phyloP scores from a whole-genome alignment of 2,113 vertebrate genomes.

The Actenoides lindsayi region DNA sequence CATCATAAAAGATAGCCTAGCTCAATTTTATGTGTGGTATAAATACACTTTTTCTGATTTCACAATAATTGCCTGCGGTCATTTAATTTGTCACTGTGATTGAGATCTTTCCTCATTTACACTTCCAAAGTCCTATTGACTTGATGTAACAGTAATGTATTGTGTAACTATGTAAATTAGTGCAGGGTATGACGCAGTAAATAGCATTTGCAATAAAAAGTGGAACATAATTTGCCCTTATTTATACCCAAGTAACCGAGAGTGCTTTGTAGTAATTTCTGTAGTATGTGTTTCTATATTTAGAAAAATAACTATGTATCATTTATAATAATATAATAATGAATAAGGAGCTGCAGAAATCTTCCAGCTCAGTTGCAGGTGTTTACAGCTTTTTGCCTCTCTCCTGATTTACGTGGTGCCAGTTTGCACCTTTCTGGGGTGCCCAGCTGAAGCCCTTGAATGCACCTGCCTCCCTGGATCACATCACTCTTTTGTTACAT shows the following conservation, averaged over 20 bases:
- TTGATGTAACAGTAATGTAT: background rate
- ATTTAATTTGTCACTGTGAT: constrained; percentile 19
- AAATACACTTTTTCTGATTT: background rate
- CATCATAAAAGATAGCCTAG: background rate
- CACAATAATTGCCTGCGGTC: background rate
- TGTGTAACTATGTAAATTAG: constrained; percentile 33
- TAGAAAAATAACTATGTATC: background rate
- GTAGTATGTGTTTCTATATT: background rate
- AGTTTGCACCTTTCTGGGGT: background rate
- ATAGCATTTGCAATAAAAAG: constrained; percentile 7
- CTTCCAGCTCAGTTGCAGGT: background rate
- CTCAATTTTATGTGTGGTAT: background rate
- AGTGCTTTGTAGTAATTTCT: constrained; percentile 19
- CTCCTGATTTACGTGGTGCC: background rate
- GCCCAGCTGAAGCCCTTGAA: background rate
- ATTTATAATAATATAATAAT: background rate
- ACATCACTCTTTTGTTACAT: background rate
- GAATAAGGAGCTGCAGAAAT: background rate
- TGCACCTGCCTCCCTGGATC: constrained; percentile 12
- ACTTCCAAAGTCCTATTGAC: constrained; percentile 30
- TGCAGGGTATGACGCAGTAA: background rate
- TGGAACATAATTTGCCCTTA: background rate
- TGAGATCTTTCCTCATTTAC: constrained; percentile 47
- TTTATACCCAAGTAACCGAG: background rate
- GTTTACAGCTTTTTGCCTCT: background rate